Conservation (phyloP, 2,888 invertebrate species). For the Pheosia gnoma region DNA sequence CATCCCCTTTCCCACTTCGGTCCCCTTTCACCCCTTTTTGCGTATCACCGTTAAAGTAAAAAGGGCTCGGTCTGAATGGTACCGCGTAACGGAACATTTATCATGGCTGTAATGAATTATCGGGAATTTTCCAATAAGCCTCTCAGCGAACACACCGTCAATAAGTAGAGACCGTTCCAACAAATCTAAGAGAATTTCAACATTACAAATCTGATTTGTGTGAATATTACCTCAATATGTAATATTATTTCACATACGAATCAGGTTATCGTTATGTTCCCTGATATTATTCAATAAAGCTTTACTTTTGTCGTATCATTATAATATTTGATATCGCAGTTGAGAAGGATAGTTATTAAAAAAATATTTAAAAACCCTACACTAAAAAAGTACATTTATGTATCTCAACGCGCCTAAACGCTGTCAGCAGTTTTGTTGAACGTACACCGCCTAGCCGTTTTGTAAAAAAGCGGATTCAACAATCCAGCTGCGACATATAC, state of each 20-base stretch:
- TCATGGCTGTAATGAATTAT: slow-evolving; percentile 82
- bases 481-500: too few species aligned
- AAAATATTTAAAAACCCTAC: too few species aligned
- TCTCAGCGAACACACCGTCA: slow-evolving; percentile 28
- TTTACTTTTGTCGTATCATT: too few species aligned
- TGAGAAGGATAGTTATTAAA: too few species aligned
- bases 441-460: too few species aligned
- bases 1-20: slow-evolving; percentile 70
- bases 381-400: too few species aligned
- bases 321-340: too few species aligned
- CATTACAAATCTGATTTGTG: slow-evolving; percentile 26
- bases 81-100: slow-evolving; percentile 74
- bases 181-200: slow-evolving; percentile 12
- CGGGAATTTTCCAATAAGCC: slow-evolving; percentile 75
- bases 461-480: too few species aligned
- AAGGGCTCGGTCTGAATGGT: slow-evolving; percentile 77
- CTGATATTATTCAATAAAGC: too few species aligned
- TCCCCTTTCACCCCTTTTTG: slow-evolving; percentile 77
- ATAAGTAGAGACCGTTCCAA: slow-evolving; percentile 19
- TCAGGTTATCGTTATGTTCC: neutral
- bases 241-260: neutral
- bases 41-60: slow-evolving; percentile 81
- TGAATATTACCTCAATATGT: slow-evolving; percentile 6
- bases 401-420: too few species aligned
- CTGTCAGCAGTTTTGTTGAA: too few species aligned